phyloP scores from a whole-genome alignment of 2,797 vertebrate genomes.

The Rhadinocentrus ornatus region DNA sequence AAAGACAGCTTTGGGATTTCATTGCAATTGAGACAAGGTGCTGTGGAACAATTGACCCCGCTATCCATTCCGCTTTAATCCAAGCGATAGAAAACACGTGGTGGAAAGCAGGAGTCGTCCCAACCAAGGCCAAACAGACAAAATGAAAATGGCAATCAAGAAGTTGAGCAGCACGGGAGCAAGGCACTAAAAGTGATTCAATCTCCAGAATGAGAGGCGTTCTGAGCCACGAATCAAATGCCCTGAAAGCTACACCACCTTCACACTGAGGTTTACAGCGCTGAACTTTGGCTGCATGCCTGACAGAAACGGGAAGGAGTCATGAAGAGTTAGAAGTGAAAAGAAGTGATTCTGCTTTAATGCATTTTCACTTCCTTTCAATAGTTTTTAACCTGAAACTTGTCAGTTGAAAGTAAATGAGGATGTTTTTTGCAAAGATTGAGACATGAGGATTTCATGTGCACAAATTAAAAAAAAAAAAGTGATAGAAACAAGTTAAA shows the following conservation, averaged over 20 bases:
- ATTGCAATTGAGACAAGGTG: constrained; percentile 1
- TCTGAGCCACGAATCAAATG: constrained; percentile 25
- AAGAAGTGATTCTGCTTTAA: background rate
- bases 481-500: background rate
- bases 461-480: background rate
- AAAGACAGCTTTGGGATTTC: constrained; percentile 27
- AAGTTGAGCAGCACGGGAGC: background rate
- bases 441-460: background rate
- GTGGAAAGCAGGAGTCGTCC: background rate
- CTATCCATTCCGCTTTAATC: constrained; percentile 55
- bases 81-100: constrained; percentile 50
- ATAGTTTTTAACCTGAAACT: background rate
- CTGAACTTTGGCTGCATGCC: constrained; percentile 14
- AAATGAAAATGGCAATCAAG: constrained; percentile 44
- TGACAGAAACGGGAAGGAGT: background rate
- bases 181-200: constrained; percentile 38
- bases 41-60: constrained; percentile 21
- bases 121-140: constrained; percentile 42
- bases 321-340: background rate
- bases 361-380: background rate
- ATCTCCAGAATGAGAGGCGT: constrained; percentile 35
- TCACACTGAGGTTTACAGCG: background rate
- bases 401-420: background rate
- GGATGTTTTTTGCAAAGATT: background rate
- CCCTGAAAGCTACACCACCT: constrained; percentile 28